Conservation (phyloP, 2,888 invertebrate species). For the Rutpela maculata region DNA sequence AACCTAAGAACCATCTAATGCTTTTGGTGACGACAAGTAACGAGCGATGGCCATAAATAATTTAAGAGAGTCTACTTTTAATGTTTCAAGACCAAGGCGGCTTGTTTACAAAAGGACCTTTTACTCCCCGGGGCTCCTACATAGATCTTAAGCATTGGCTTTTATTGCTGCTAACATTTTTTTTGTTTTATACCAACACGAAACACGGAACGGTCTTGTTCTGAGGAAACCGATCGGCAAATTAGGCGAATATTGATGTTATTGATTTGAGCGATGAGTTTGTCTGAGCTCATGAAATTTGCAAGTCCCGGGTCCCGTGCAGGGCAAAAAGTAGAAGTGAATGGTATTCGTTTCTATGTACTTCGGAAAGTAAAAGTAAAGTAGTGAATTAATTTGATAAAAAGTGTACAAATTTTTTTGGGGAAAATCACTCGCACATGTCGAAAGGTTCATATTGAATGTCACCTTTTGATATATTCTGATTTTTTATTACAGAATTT, state of each 20-base stretch:
- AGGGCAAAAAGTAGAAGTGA: too few relatives aligned
- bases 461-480: too few relatives aligned
- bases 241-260: not conserved
- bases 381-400: too few relatives aligned
- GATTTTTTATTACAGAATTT: too few relatives aligned
- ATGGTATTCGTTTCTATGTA: too few relatives aligned
- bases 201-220: not conserved
- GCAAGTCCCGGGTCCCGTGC: too few relatives aligned
- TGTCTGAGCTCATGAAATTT: not conserved
- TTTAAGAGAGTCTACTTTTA: conserved; percentile 62
- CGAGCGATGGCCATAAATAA: conserved; percentile 59
- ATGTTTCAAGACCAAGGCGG: conserved; percentile 61
- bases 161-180: conserved; percentile 49
- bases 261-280: not conserved
- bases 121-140: conserved; percentile 50
- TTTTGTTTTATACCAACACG: conserved; percentile 21
- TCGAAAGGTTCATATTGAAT: too few relatives aligned
- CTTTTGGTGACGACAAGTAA: conserved; percentile 60
- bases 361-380: too few relatives aligned
- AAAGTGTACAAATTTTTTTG: too few relatives aligned
- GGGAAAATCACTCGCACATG: too few relatives aligned
- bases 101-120: conserved; percentile 56
- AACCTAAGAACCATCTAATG: conserved; percentile 16
- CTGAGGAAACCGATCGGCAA: not conserved
- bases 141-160: conserved; percentile 42